Base-by-base conservation (phyloP, 1,140 invertebrate genomes). In the Listronotus bonariensis region DNA sequence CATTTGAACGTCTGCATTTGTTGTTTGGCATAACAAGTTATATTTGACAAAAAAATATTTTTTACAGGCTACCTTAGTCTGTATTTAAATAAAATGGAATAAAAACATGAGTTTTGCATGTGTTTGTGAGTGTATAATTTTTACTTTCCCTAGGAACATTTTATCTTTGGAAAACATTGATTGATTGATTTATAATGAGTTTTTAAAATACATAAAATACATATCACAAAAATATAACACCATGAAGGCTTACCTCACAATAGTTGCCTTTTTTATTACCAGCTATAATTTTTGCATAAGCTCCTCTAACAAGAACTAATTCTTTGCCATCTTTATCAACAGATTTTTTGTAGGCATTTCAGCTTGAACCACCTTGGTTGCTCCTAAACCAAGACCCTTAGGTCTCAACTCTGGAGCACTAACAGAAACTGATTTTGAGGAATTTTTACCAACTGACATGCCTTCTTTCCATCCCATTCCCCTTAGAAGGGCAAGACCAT, bases 401-500 rank as follows among this genome's bases (percentile, higher is more conserved):
- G 95, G 93, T 65, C 95, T 81, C 18, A 92, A 84, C 79, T 64
- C 71, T 52, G 82, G 77, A 20, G 55, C 58, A 65, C 52, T 72
- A 45, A 83, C 77, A 54, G 78, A 74, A 6, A 87, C 80, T 38
- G 83, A 68, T 85, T 82, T 83, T 12, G 58, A 26, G 68, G 80
- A 80, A 78, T 83, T 85, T 77, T 81, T 84, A 53, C 85, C 89
- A 75, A 87, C 88, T 69, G 85, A 91, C 83, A 86, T 87, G 32
- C 81, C 86, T 67, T 90, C 85, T 69, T 87, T 86, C 93, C 93
- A 98, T 0, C 95, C 95, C 95, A 98, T 98, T 36, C 96, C 96
- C 72, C 94, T 80, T 12, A 98, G 80, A 89, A 97, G 91, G 6
- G 95, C 96, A 71, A 93, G 68, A 7, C 96, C 96, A 89, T 89